These are phyloP conservation scores for Cheilosia scutellata DNA, from an alignment of 2,888 invertebrate genomes.

Conservation along the genomic window DNA sequence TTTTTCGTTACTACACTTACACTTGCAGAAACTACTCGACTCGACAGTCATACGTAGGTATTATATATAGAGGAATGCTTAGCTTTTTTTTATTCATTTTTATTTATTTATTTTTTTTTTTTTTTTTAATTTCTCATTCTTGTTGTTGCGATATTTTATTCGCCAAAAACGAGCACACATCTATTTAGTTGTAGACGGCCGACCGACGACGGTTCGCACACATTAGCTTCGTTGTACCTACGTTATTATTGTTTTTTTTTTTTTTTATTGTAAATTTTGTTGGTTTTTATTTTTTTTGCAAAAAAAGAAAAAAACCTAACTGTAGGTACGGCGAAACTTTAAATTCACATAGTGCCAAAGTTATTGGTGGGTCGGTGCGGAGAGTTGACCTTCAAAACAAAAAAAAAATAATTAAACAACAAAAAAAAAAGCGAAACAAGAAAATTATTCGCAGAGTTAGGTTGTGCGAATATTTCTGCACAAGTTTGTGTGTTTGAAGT, in stretches of 20 bases:
- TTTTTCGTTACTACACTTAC: constrained; percentile 74
- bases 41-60: constrained; percentile 50
- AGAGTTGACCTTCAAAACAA: constrained; percentile 84
- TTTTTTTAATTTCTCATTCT: constrained; percentile 59
- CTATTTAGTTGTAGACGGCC: constrained; percentile 70
- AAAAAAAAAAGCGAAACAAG: constrained; percentile 55
- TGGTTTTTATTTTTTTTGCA: constrained; percentile 38
- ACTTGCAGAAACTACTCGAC: constrained; percentile 60
- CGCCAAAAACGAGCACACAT: constrained; percentile 73
- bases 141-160: constrained; percentile 68
- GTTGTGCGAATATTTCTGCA: constrained; percentile 72
- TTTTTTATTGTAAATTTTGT: constrained; percentile 64
- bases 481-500: constrained; percentile 69
- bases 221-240: constrained; percentile 59
- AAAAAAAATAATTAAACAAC: constrained; percentile 80
- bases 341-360: constrained; percentile 49
- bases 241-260: constrained; percentile 45
- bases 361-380: constrained; percentile 78
- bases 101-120: constrained; percentile 46
- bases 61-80: constrained; percentile 58
- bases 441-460: constrained; percentile 61
- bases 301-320: constrained; percentile 29
- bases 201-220: constrained; percentile 67
- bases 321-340: constrained; percentile 52
- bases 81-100: constrained; percentile 63